Base-by-base conservation (phyloP, 2,888 invertebrate genomes). In the Dicyrtoma fusca region DNA sequence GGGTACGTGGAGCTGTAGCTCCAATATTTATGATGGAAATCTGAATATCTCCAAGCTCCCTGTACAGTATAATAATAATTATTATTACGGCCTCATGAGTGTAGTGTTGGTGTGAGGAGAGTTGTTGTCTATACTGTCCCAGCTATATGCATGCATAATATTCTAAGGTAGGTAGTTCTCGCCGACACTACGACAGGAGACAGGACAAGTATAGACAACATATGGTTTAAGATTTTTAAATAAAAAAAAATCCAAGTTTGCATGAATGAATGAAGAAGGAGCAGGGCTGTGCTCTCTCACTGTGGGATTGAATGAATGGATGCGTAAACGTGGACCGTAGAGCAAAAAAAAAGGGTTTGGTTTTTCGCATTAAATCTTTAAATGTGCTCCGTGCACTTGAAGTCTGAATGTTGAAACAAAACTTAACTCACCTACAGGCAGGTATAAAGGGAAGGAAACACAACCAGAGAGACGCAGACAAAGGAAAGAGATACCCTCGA, bases 301-400 rank as follows among this genome's bases (percentile, higher is more conserved):
- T 34, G 34, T 34, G 34, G 34, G 34, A 44, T 14, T 14, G 65
- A 65, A 65, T 65, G 65, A 65, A 65, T 65, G 65, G 51, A 51
- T 51, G 65, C 65, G 65, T 65, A 65, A 65, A 65, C 14, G 44
- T 42, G 10, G 17, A 8, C 17, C 13, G 42, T n/a, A 44, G 17
- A 19, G 62, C 44, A 62, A 5, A 62, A 44, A 62, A 44, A 62
- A 17, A 25, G 59, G 65, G 65, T 21, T 65, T 65, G 57, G 69
- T 69, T 47, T 47, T 49, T 34, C 49, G 65, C 59, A 49, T 63
- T 49, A 53, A 55, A 55, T 26, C 45, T 44, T 68, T 17, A 19
- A 17, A 14, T 13, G 51, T 53, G 17, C 19, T 17, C 53, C 19
- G 21, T 53, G 10, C 53, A 34, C 34, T 34, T 34, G 34, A 34